Conservation (phyloP, 2,113 vertebrate genomes). For the Pogona vitticeps region DNA sequence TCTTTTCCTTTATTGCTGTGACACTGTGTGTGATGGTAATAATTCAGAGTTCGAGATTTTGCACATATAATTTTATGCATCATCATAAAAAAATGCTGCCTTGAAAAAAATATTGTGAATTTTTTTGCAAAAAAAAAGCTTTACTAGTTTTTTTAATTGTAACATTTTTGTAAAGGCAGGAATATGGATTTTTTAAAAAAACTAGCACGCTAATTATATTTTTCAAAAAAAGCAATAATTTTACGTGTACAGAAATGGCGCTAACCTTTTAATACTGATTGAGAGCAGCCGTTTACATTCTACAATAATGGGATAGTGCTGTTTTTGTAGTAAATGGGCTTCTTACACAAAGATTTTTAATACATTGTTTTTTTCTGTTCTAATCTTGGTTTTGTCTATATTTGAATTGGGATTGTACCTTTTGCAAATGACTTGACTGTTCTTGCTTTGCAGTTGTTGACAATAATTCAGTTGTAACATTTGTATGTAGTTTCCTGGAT, state of each 20-base stretch:
- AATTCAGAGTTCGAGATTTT: conserved; percentile 80
- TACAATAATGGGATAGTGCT: conserved; percentile 69
- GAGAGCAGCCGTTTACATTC: conserved; percentile 79
- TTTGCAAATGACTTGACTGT: conserved; percentile 77
- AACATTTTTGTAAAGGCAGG: conserved; percentile 85
- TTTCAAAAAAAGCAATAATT: conserved; percentile 87
- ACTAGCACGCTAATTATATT: conserved; percentile 86
- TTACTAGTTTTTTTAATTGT: conserved; percentile 83
- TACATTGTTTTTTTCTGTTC: conserved; percentile 79
- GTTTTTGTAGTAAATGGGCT: conserved; percentile 78
- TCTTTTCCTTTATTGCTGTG: conserved; percentile 73
- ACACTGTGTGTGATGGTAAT: conserved; percentile 78
- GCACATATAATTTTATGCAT: conserved; percentile 89
- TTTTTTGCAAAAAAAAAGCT: conserved; percentile 81
- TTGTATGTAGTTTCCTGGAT: conserved; percentile 47
- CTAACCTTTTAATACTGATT: conserved; percentile 81
- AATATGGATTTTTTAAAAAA: conserved; percentile 72
- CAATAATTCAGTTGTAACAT: conserved; percentile 72
- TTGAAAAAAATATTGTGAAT: conserved; percentile 85
- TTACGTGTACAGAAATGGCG: conserved; percentile 84
- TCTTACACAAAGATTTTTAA: conserved; percentile 78
- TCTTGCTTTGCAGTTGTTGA: conserved; percentile 69
- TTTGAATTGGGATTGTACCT: conserved; percentile 74
- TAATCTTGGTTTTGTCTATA: conserved; percentile 70
- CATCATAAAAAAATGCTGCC: conserved; percentile 84